These are phyloP conservation scores for Gymnorhina tibicen DNA, from an alignment of 2,113 vertebrate genomes.

Conservation along the genomic window DNA sequence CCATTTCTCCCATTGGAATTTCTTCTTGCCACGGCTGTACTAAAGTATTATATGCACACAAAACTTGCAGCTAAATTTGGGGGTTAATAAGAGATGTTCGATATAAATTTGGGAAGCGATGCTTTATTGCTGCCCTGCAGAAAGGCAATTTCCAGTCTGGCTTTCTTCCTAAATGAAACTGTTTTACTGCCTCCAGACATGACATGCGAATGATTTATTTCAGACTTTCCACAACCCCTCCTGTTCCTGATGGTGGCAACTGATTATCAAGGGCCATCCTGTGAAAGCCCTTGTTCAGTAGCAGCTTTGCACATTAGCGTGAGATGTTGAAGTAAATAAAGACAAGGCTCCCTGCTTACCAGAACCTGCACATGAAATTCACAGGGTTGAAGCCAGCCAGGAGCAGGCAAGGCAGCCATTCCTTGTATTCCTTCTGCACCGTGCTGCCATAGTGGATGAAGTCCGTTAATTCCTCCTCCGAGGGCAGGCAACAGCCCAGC, in stretches of 20 bases:
- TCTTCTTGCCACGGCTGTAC: background rate
- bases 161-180: background rate
- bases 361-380: conserved; percentile 70
- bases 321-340: background rate
- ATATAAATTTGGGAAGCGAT: background rate
- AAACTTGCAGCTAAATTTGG: background rate
- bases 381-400: conserved; percentile 84
- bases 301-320: background rate
- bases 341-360: conserved; percentile 69
- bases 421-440: conserved; percentile 54
- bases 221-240: background rate
- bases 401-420: conserved; percentile 87
- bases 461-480: conserved; percentile 36
- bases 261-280: background rate
- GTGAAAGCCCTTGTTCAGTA: background rate
- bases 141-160: background rate
- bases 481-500: conserved; percentile 56
- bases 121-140: background rate
- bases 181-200: background rate
- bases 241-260: background rate
- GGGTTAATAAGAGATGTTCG: background rate
- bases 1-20: background rate
- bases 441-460: conserved; percentile 47
- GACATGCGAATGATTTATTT: background rate
- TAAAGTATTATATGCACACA: background rate